Evolutionary conservation across 2,888 invertebrate species (phyloP).

Genomic region (Noctua janthina): DNA sequence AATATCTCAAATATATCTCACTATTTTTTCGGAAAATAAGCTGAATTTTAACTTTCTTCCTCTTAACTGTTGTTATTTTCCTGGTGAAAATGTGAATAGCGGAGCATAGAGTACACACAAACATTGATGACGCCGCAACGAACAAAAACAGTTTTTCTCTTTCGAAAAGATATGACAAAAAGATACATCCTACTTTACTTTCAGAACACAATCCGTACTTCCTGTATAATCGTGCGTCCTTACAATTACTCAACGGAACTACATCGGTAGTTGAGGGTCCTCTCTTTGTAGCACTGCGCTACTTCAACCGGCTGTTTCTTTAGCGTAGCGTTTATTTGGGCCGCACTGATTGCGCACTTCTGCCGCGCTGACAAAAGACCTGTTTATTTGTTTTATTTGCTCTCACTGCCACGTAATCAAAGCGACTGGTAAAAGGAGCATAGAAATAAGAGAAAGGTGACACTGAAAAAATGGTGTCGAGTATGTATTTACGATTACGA

Average conservation of each 20-base stretch:
- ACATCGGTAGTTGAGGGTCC: slow-evolving; percentile 37
- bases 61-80: neutral
- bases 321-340: slow-evolving; percentile 52
- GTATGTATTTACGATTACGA: neutral
- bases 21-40: neutral
- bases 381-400: slow-evolving; percentile 60
- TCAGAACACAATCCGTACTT: slow-evolving; percentile 1
- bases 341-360: slow-evolving; percentile 59
- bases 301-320: slow-evolving; percentile 50
- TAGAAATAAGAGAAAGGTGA: slow-evolving; percentile 17
- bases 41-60: neutral
- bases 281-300: slow-evolving; percentile 21
- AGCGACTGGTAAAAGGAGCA: slow-evolving; percentile 25
- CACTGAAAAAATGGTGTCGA: neutral
- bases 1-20: neutral
- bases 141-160: neutral
- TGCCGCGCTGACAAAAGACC: slow-evolving; percentile 58
- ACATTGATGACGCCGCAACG: neutral
- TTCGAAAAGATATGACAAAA: neutral
- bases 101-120: neutral
- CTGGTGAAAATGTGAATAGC: neutral
- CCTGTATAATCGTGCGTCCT: slow-evolving; percentile 12
- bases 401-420: slow-evolving; percentile 56
- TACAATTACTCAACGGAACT: neutral
- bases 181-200: neutral